These are phyloP conservation scores for Melinaea menophilus DNA, from an alignment of 2,888 invertebrate species.

Conservation along the genomic window DNA sequence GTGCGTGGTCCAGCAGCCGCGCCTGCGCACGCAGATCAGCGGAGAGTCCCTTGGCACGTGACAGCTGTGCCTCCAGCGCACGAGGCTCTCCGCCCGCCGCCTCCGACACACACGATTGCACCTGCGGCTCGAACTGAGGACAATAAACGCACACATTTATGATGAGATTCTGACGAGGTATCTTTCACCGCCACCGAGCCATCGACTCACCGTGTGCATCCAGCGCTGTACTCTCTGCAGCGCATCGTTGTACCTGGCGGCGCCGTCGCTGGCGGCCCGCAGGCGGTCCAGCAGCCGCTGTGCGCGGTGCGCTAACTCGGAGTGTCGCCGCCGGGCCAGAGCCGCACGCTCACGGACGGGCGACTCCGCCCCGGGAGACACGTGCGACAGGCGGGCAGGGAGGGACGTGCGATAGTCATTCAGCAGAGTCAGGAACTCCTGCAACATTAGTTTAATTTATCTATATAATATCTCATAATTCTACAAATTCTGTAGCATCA, in stretches of 20 bases:
- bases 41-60: conserved; percentile 88
- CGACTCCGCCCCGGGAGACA: conserved; percentile 82
- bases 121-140: conserved; percentile 81
- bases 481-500: no score
- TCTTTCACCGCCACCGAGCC: no score
- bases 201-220: conserved; percentile 81
- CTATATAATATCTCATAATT: no score
- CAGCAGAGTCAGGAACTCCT: conserved; percentile 88
- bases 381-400: conserved; percentile 88
- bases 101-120: conserved; percentile 86
- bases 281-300: conserved; percentile 90
- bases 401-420: conserved; percentile 93
- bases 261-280: conserved; percentile 82
- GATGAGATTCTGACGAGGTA: no score
- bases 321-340: conserved; percentile 86
- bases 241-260: conserved; percentile 84
- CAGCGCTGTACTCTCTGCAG: conserved; percentile 88
- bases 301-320: conserved; percentile 88
- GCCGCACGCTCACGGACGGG: conserved; percentile 89
- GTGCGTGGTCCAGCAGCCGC: conserved; percentile 89
- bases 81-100: conserved; percentile 92
- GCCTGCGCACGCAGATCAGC: conserved; percentile 93
- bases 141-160: not conserved
- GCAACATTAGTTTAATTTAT: conserved; percentile 13
- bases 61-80: conserved; percentile 91